phyloP scores from a whole-genome alignment of 2,797 vertebrate species.

The Pseudomugil gertrudae region DNA sequence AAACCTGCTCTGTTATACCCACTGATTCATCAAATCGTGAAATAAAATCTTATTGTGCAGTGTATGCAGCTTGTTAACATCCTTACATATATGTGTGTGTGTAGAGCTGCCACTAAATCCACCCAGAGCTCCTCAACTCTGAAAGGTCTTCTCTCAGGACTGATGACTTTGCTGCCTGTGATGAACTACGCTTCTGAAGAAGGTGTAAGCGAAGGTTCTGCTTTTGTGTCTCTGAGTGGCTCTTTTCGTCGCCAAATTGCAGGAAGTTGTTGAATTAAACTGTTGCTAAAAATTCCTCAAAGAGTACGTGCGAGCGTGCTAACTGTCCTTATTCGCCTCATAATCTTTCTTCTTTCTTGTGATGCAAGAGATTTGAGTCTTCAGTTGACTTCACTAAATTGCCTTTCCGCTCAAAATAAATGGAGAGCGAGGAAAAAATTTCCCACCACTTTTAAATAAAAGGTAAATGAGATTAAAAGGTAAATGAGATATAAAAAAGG shows the following conservation, averaged over 20 bases:
- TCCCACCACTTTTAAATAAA: slow-evolving; percentile 82
- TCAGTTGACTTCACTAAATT: slow-evolving; percentile 87
- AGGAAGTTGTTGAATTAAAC: slow-evolving; percentile 84
- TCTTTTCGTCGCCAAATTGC: slow-evolving; percentile 81
- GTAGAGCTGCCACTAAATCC: slow-evolving; percentile 44
- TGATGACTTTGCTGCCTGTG: slow-evolving; percentile 48
- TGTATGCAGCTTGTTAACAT: background rate
- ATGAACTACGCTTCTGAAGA: slow-evolving; percentile 62
- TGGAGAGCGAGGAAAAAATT: slow-evolving; percentile 38
- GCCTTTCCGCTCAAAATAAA: slow-evolving; percentile 84
- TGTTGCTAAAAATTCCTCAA: slow-evolving; percentile 79
- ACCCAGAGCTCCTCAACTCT: slow-evolving; percentile 39
- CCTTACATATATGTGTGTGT: slow-evolving; percentile 26
- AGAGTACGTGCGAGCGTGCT: slow-evolving; percentile 77
- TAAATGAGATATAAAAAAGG: slow-evolving; percentile 68
- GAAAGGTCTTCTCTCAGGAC: slow-evolving; percentile 66
- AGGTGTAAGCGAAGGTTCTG: slow-evolving; percentile 66
- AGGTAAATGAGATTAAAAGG: slow-evolving; percentile 85
- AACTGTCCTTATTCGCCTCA: slow-evolving; percentile 79
- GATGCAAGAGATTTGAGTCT: slow-evolving; percentile 85
- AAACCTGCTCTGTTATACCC: slow-evolving; percentile 11
- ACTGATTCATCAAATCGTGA: slow-evolving; percentile 19
- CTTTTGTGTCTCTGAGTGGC: slow-evolving; percentile 76
- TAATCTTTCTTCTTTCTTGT: slow-evolving; percentile 79
- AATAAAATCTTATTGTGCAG: background rate